Conservation (phyloP, 2,888 invertebrate genomes). For the Sinelater perroti region DNA sequence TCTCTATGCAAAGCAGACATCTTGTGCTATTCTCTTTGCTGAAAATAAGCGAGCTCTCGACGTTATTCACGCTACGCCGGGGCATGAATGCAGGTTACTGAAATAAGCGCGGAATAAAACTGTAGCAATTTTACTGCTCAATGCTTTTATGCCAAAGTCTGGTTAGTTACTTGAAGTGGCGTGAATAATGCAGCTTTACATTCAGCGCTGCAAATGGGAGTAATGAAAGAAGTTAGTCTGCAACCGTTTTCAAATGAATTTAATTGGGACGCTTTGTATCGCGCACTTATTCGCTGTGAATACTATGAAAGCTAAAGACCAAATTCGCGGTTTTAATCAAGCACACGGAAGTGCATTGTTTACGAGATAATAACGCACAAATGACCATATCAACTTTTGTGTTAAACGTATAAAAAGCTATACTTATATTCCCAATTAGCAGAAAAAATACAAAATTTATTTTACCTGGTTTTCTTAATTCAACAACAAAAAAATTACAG, state of each 20-base stretch:
- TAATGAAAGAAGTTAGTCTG: constrained; percentile 43
- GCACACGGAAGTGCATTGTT: too few species aligned
- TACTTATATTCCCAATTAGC: too few species aligned
- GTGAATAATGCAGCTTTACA: constrained; percentile 42
- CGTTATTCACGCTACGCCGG: constrained; percentile 20
- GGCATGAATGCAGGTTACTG: constrained; percentile 24
- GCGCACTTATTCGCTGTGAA: constrained; percentile 23
- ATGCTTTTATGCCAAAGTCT: constrained; percentile 44
- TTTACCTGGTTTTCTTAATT: too few species aligned
- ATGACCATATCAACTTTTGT: too few species aligned
- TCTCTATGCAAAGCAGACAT: constrained; percentile 2
- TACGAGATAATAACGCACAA: too few species aligned
- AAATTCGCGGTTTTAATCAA: too few species aligned
- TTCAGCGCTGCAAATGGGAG: constrained; percentile 39
- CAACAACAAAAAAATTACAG: too few species aligned
- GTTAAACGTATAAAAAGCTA: too few species aligned
- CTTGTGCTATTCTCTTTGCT: neutral
- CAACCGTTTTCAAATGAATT: constrained; percentile 41
- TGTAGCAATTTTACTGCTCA: constrained; percentile 48
- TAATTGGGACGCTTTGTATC: constrained; percentile 39
- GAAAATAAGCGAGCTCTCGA: constrained; percentile 13
- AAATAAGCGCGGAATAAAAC: constrained; percentile 45
- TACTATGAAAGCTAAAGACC: too few species aligned
- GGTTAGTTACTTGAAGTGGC: constrained; percentile 46
- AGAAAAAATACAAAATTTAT: too few species aligned